Base-by-base conservation (phyloP, 2,113 vertebrate species). In the Hippocampus zosterae region DNA sequence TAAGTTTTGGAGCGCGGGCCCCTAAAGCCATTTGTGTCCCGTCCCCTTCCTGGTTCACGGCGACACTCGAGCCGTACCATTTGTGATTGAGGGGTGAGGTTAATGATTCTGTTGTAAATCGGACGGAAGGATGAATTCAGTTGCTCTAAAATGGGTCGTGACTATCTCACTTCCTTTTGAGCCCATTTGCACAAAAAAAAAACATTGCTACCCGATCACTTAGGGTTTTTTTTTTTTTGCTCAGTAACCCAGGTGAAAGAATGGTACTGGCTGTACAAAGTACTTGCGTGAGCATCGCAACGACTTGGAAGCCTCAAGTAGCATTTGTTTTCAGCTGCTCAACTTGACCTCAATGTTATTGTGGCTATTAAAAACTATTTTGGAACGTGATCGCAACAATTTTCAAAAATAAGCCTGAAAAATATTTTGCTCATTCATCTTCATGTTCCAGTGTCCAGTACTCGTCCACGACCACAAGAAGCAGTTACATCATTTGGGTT, bases 401-500 rank as follows among this genome's bases (percentile, higher is more conserved):
- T 59, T 52, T 44, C 0, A 9, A 27, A 65, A 11, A 68, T 46
- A 12, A 67, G 52, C 2, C 2, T 62, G 69, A 70, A 73, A n/a
- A 5, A 68, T 61, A 23, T 73, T 56, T 37, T 40, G 64, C 48
- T 52, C 40, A 44, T 10, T 23, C 61, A 46, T 74, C 52, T 7
- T 63, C 69, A 65, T 65, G n/a, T 37, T 67, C 33, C 46, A 68
- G 48, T 70, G 69, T 40, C 46, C 60, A 68, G 21, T 19, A 10
- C 73, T 69, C 62, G 59, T 70, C 76, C 65, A 66, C 29, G 56
- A 67, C 70, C 8, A 62, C 72, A 81, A n/a, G 1, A 67, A 77
- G 69, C 67, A 57, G 55, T 71, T 70, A 64, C 75, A 42, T 50
- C 62, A 68, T 65, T 66, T 69, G 70, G 29, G 19, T 53, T 77